Percentiles rank a stretch among this genome's conserved stretches.
Evolutionary conservation across 1,140 invertebrate species (phyloP).

Genomic region (Neelides sp.): DNA sequence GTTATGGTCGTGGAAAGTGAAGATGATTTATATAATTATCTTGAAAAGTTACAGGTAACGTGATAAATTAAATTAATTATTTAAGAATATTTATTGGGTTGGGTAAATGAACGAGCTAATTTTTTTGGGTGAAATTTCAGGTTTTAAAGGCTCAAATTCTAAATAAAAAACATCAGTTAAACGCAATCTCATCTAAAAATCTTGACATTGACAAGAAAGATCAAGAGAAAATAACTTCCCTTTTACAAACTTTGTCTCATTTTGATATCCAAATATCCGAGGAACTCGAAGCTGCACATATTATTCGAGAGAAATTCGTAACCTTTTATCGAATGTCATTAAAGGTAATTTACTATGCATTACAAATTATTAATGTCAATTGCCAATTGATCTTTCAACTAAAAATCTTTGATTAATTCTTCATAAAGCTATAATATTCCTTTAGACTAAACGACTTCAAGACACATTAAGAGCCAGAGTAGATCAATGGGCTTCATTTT

Average conservation of each 20-base stretch:
- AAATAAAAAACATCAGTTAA: constrained; percentile 42
- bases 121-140: constrained; percentile 14
- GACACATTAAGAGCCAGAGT: constrained; percentile 27
- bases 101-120: background rate
- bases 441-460: constrained; percentile 23
- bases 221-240: constrained; percentile 56
- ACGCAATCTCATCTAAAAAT: constrained; percentile 40
- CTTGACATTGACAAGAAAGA: constrained; percentile 55
- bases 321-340: constrained; percentile 26
- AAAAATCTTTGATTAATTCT: background rate
- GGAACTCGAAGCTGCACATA: constrained; percentile 55
- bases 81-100: background rate
- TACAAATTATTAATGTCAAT: too few relatives aligned
- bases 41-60: constrained; percentile 52
- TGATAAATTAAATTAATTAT: background rate
- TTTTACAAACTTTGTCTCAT: constrained; percentile 51
- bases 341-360: constrained; percentile 26
- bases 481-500: constrained; percentile 31
- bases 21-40: constrained; percentile 63
- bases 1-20: constrained; percentile 64
- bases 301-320: constrained; percentile 52
- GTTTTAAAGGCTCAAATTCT: constrained; percentile 58
- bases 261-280: constrained; percentile 55
- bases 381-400: too few relatives aligned
- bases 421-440: background rate